These are phyloP conservation scores for Agelastica alni DNA, from an alignment of 2,888 invertebrate genomes.

Conservation along the genomic window DNA sequence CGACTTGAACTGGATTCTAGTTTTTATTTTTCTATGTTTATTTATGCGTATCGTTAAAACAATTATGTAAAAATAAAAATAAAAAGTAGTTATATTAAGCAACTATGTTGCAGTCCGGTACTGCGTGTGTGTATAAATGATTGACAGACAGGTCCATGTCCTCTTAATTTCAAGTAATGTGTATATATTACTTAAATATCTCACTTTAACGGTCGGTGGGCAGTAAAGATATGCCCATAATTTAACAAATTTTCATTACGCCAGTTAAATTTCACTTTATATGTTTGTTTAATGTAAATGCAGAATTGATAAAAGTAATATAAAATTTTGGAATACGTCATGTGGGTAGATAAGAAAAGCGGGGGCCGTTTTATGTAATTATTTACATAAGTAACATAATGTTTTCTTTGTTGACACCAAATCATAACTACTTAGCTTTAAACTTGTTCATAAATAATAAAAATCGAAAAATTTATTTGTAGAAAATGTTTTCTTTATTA, in stretches of 20 bases:
- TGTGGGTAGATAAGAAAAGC: conserved; percentile 22
- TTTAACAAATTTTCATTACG: conserved; percentile 9
- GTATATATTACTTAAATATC: conserved; percentile 6
- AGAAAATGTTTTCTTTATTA: too few relatives aligned
- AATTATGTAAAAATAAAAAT: too few relatives aligned
- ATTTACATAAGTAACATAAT: conserved; percentile 22
- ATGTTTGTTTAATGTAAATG: conserved; percentile 14
- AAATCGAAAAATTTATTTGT: neutral
- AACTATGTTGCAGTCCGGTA: too few relatives aligned
- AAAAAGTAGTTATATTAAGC: too few relatives aligned
- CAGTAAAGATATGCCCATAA: conserved; percentile 8
- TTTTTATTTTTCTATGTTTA: too few relatives aligned
- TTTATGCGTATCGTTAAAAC: too few relatives aligned
- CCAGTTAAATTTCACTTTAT: conserved; percentile 7
- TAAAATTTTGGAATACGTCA: neutral
- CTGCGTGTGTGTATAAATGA: too few relatives aligned
- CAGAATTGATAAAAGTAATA: conserved; percentile 20
- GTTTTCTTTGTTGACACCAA: conserved; percentile 23
- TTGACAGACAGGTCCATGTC: conserved; percentile 16
- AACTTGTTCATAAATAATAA: neutral
- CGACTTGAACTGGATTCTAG: too few relatives aligned
- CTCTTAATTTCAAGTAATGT: conserved; percentile 20
- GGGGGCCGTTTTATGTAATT: conserved; percentile 24
- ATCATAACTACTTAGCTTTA: conserved; percentile 13
- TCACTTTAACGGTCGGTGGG: conserved; percentile 13